phyloP scores from a whole-genome alignment of 2,797 vertebrate genomes.

The Rhincodon typus region DNA sequence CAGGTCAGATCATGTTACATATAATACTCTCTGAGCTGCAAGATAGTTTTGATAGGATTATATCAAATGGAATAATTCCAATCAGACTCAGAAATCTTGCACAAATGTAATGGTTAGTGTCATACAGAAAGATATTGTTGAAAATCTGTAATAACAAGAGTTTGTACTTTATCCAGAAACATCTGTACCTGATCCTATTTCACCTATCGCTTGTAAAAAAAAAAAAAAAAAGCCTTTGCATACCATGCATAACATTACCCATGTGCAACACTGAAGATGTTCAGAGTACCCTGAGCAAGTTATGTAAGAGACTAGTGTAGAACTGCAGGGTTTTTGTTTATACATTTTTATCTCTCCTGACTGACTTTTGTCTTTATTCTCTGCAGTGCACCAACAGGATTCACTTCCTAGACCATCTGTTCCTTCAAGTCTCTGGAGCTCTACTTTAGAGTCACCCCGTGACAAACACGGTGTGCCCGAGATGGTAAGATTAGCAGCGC shows the following conservation, averaged over 20 bases:
- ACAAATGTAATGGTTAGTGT: neutral
- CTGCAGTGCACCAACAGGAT: slow-evolving; percentile 40
- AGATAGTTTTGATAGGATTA: neutral
- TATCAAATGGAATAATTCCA: neutral
- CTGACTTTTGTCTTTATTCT: slow-evolving; percentile 9
- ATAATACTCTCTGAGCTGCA: neutral
- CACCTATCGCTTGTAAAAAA: neutral
- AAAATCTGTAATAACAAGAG: neutral
- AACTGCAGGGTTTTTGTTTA: neutral
- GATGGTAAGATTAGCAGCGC: neutral
- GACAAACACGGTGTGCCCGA: neutral
- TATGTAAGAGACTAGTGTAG: neutral
- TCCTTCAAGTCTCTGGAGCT: slow-evolving; percentile 46
- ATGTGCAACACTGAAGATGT: neutral
- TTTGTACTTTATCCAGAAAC: neutral
- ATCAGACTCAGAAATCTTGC: no score
- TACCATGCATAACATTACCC: neutral
- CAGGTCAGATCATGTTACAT: neutral
- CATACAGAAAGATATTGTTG: neutral
- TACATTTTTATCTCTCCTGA: neutral
- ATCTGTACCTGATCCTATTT: neutral
- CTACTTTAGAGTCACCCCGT: slow-evolving; percentile 45
- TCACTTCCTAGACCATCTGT: slow-evolving; percentile 43
- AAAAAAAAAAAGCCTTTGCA: neutral
- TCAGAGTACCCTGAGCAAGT: neutral